A percentile compares a stretch with the other conserved stretches of the same genome.
Conservation (phyloP, 2,797 vertebrate genomes). For the Lepus townsendii region DNA sequence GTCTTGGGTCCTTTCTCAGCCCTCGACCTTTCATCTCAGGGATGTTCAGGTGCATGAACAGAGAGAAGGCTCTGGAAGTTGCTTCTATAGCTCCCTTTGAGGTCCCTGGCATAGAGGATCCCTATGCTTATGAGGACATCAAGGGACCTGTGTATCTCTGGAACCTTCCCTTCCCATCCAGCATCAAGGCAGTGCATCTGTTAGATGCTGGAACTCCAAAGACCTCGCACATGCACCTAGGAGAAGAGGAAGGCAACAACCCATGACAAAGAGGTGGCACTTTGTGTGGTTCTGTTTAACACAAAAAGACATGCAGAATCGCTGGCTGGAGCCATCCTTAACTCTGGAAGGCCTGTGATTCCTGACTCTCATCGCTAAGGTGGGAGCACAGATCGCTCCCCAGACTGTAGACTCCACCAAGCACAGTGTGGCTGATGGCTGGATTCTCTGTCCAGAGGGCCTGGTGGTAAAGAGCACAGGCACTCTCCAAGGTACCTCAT, state of each 20-base stretch:
- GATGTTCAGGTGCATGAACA: too few species aligned
- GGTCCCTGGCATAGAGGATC: not conserved
- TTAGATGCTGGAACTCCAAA: not conserved
- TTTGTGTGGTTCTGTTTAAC: not conserved
- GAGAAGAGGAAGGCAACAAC: not conserved
- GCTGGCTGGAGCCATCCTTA: not conserved
- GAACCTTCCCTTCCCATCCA: not conserved
- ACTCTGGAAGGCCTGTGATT: not conserved
- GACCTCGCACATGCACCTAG: accelerated
- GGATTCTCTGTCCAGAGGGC: not conserved
- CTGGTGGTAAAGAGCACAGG: too few species aligned
- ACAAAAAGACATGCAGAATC: not conserved
- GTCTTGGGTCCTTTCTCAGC: not conserved
- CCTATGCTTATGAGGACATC: not conserved
- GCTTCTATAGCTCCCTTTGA: not conserved
- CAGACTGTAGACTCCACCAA: not conserved
- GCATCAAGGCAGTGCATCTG: not conserved
- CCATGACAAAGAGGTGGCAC: not conserved
- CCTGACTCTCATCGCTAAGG: not conserved
- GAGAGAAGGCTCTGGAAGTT: not conserved
- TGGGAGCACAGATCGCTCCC: not conserved
- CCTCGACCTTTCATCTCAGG: not conserved
- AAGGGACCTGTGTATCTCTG: not conserved
- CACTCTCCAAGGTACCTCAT: not conserved
- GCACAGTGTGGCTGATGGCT: too few species aligned